Evolutionary conservation across 1,140 invertebrate genomes (phyloP), one percentile per base, ranked within the genome.

Genomic region (Macrosteles quadrilineatus): DNA sequence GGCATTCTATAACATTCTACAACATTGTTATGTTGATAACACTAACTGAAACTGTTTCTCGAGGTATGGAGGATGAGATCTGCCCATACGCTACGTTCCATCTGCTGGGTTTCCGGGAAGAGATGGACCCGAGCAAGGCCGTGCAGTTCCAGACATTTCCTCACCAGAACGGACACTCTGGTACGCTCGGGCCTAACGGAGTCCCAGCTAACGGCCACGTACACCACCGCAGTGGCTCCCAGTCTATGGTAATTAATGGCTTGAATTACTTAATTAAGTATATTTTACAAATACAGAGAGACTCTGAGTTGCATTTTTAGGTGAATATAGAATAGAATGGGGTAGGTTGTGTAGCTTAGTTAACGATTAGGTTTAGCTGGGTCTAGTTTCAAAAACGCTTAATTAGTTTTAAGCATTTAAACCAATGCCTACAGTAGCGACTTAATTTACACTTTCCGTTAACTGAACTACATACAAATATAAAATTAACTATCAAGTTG

Each of bases 21-120:
- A n/a, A n/a, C n/a, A n/a, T n/a, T n/a, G n/a, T n/a, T n/a, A n/a
- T n/a, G n/a, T 30, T 25, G 29, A n/a, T 23, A 63, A 36, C 19
- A 31, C 36, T 36, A 14, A 36, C 32, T 14, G 14, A 6, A 6
- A 14, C 17, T 21, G 32, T 57, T 76, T 27, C 66, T 80, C 71
- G 83, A 92, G 93, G 93, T 80, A 93, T 94, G 87, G 94, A 96
- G 80, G 94, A 96, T 81, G 94, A 96, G 80, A 96, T 96, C 79
- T 95, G 93, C 81, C 94, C 94, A 14, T 96, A 96, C 81, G 94
- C 94, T 1, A 96, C 94, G 17, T 96, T 96, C 90, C 94, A 96
- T 80, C 84, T 96, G 73, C 86, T 96, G 59, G 94, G 94, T 74
- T 96, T 96, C 90, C 90, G 94, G 73, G 94, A 96, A 80, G 94